phyloP scores from a whole-genome alignment of 2,797 vertebrate species.

The Pangasius larnaudii region DNA sequence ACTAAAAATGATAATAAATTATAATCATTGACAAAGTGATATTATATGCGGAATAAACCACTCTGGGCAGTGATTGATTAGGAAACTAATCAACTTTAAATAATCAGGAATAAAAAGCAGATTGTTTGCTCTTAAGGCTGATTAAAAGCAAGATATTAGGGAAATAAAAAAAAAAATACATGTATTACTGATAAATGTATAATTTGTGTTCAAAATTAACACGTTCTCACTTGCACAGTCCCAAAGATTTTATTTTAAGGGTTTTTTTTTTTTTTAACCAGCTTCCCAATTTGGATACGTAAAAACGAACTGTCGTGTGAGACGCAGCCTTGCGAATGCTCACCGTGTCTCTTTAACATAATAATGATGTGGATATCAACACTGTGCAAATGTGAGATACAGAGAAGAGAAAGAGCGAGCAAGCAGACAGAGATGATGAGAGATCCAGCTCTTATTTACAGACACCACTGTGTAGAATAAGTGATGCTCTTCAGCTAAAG shows the following conservation, averaged over 20 bases:
- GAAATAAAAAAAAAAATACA: neutral
- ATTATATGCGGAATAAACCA: neutral
- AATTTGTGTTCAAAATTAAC: neutral
- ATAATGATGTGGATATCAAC: neutral
- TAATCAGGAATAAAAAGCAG: neutral
- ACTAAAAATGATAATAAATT: neutral
- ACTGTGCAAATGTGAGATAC: neutral
- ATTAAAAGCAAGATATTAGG: neutral
- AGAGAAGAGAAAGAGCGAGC: neutral
- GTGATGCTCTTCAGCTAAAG: conserved; percentile 50
- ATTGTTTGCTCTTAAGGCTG: neutral
- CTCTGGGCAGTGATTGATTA: neutral
- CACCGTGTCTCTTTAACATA: too few species aligned
- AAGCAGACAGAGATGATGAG: neutral
- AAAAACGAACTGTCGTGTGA: neutral
- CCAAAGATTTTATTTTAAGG: neutral
- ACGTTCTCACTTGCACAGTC: neutral
- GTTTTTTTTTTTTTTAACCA: neutral
- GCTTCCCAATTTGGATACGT: neutral
- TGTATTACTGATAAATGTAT: neutral
- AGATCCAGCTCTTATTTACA: conserved; percentile 17
- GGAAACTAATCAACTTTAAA: neutral
- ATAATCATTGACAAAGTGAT: neutral
- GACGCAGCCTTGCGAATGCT: neutral
- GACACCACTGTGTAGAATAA: conserved; percentile 21